Percentiles rank a stretch among this genome's conserved stretches.
phyloP scores from a whole-genome alignment of 2,888 invertebrate genomes.

The Rapana venosa region DNA sequence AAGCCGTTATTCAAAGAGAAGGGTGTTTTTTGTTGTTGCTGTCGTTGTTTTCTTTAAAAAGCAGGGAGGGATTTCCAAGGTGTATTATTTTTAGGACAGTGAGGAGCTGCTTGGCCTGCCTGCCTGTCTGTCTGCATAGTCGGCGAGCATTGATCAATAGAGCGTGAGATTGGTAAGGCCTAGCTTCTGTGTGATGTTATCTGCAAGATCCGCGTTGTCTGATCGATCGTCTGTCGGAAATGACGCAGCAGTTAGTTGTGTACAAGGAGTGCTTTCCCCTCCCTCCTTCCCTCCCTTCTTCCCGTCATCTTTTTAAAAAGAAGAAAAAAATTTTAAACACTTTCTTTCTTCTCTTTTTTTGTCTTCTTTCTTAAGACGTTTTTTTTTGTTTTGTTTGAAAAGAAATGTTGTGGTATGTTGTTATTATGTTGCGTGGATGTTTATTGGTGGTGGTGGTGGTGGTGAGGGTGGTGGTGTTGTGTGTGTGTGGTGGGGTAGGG shows the following conservation, averaged over 20 bases:
- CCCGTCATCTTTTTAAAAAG: too few relatives aligned
- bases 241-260: not conserved
- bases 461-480: not conserved
- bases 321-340: too few relatives aligned
- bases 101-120: not conserved
- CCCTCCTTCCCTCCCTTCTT: not conserved
- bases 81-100: not conserved
- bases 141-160: not conserved
- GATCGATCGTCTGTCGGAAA: not conserved
- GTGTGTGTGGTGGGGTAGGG: not conserved
- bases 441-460: not conserved
- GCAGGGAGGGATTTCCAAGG: not conserved
- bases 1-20: too few relatives aligned
- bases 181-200: not conserved
- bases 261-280: not conserved
- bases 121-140: too few relatives aligned
- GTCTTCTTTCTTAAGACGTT: not conserved
- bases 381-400: too few relatives aligned
- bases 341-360: not conserved
- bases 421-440: not conserved
- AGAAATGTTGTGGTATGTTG: not conserved
- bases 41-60: too few relatives aligned
- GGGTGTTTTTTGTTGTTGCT: not conserved
- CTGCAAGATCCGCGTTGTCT: not conserved
- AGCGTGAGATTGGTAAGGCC: conserved; percentile 5